Base-by-base conservation (phyloP, 2,888 invertebrate species). In the Acleris sparsana region DNA sequence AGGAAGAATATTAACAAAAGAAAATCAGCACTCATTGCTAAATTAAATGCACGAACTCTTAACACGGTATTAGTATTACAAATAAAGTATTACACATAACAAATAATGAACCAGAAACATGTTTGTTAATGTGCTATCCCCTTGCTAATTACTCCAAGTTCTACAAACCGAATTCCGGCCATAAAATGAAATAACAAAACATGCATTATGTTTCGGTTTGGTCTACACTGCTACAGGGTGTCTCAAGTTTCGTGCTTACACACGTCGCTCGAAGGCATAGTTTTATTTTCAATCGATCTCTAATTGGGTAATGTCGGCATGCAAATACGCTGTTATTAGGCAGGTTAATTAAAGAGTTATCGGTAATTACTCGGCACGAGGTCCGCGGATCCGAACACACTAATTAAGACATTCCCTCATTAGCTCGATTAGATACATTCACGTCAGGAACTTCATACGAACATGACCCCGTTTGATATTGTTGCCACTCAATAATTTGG, bases 301-400 rank as follows among this genome's bases (percentile, higher is more conserved):
- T 90, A 90, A 90, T 89, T 90, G 86, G 82, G 68, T 75, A 76
- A 76, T 76, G 76, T 74, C 75, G 76, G 74, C 75, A 73, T 89
- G 90, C 88, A 89, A 89, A 89, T 85, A 86, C 89, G 85, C 84
- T 88, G 88, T 89, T 89, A 92, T 91, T 89, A 92, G 88, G 88
- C 86, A 88, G 88, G 88, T 89, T 91, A 91, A 92, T 92, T 91
- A 91, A 90, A 90, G 91, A 92, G 88, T 90, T 91, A 90, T 89
- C 88, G 89, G 86, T 88, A 90, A 90, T 91, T 90, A 90, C 83
- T 88, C 87, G 87, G 89, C 87, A 87, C 85, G 86, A 85, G 84
- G 79, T 87, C 82, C 85, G 85, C 86, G 85, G 87, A 87, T 85
- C 81, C 82, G 84, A 87, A 89, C 86, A 88, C 85, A 87, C 88